phyloP scores from a whole-genome alignment of 1,140 invertebrate genomes.

The Nylanderia fulva region DNA sequence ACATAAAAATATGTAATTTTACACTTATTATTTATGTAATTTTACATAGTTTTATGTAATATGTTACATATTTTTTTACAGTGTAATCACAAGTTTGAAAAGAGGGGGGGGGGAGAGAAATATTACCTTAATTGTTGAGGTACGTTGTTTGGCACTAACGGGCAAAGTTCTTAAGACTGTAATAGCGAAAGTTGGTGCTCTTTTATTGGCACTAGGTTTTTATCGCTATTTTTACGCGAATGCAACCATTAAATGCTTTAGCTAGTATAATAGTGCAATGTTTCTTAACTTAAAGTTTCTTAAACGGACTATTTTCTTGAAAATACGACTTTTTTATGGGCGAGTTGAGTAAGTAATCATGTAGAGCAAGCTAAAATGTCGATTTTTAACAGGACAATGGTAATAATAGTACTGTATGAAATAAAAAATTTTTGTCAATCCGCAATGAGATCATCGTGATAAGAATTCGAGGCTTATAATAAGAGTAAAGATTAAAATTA shows the following conservation, averaged over 20 bases:
- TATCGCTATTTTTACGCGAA: slow-evolving; percentile 44
- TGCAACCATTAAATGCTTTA: slow-evolving; percentile 30
- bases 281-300: slow-evolving; percentile 30
- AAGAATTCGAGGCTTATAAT: neutral
- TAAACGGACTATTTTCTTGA: slow-evolving; percentile 30
- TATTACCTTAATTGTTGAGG: slow-evolving; percentile 39
- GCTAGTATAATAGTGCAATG: slow-evolving; percentile 32
- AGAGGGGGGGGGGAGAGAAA: neutral
- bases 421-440: slow-evolving; percentile 1
- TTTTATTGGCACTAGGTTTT: slow-evolving; percentile 1
- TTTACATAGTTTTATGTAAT: too few relatives aligned
- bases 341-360: slow-evolving; percentile 13
- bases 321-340: neutral
- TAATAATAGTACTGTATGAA: slow-evolving; percentile 6
- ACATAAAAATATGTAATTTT: too few relatives aligned
- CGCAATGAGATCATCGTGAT: neutral
- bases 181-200: slow-evolving; percentile 34
- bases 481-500: neutral
- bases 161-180: slow-evolving; percentile 33
- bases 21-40: too few relatives aligned
- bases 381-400: neutral
- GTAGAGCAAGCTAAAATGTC: neutral
- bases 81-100: slow-evolving; percentile 14
- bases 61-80: too few relatives aligned
- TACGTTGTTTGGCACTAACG: slow-evolving; percentile 17